These are phyloP conservation scores for Polydrusus cervinus DNA, from an alignment of 2,888 invertebrate genomes.

Conservation along the genomic window DNA sequence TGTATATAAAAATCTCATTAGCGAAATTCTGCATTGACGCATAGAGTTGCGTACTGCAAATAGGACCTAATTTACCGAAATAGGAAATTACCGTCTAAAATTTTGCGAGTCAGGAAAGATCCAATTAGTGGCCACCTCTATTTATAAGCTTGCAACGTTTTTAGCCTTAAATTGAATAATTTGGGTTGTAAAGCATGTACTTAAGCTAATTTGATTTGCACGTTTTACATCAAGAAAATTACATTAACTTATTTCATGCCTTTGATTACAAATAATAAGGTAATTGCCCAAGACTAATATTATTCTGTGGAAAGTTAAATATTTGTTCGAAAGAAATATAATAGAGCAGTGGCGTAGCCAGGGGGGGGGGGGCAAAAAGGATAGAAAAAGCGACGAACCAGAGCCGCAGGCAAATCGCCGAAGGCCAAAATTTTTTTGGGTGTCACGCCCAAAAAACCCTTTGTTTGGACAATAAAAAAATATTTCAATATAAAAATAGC, in stretches of 20 bases:
- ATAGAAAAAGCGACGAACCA: too few species aligned
- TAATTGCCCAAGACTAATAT: slow-evolving; percentile 1
- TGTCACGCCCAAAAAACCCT: too few species aligned
- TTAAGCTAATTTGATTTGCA: slow-evolving; percentile 21
- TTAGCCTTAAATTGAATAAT: slow-evolving; percentile 17
- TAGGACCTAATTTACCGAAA: not conserved
- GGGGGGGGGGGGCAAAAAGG: too few species aligned
- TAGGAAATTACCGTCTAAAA: slow-evolving; percentile 4
- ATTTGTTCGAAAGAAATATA: too few species aligned
- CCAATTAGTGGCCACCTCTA: slow-evolving; percentile 16
- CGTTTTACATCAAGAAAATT: slow-evolving; percentile 3
- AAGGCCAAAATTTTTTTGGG: too few species aligned
- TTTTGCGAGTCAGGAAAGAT: not conserved
- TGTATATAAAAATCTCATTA: too few species aligned
- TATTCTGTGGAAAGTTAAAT: not conserved
- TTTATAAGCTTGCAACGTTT: slow-evolving; percentile 16
- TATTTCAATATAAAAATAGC: too few species aligned
- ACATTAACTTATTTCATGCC: slow-evolving; percentile 14
- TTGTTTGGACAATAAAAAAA: too few species aligned
- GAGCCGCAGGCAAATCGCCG: too few species aligned
- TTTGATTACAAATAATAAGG: slow-evolving; percentile 11
- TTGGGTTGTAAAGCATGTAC: slow-evolving; percentile 8
- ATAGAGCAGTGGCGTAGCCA: too few species aligned
- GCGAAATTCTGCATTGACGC: too few species aligned
- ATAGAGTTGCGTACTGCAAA: not conserved